Evolutionary conservation across 1,140 invertebrate species (phyloP), one percentile per base, ranked within the genome.

Genomic region (Pissodes strobi): DNA sequence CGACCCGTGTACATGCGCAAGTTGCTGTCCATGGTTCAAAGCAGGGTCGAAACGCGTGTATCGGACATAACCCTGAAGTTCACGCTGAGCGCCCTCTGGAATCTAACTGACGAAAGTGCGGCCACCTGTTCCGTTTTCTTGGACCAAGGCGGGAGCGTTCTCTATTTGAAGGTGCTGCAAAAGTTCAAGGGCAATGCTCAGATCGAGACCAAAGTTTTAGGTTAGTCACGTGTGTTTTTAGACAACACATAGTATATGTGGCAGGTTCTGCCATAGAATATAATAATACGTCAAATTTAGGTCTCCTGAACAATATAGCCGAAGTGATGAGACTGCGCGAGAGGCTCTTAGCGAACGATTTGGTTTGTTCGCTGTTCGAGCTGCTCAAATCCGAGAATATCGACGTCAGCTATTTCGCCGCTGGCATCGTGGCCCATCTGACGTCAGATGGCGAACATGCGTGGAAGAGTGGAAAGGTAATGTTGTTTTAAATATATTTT

Each of bases 351-450:
- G 81, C 85, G 62, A 81, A 86, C 46, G 76, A 82, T 12, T 88
- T 90, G 72, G 81, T 91, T 45, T 74, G 79, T 48, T 82, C 87
- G 72, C 79, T 89, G 13, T 84, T 58, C 37, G 19, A 25, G 0
- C 76, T 91, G 17, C 76, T 91, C 39, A 80, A 84, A 70, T 89
- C 88, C 1, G 77, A 83, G 27, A 85, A 88, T 68, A 91, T 92
- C 68, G 90, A 92, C 75, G 88, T 91, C 15, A 89, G 88, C 69
- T 93, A 92, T 76, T 93, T 93, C 78, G 89, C 90, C 12, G 90
- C 90, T 49, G 91, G 91, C 2, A 91, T 93, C 60, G 82, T 91
- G 27, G 88, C 90, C 15, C 89, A 93, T 79, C 74, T 93, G 18
- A 83, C 87, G 17, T 89, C 88, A 71, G 87, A 86, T 66, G 80